phyloP scores from a whole-genome alignment of 2,797 vertebrate genomes.

The Molossus molossus region DNA sequence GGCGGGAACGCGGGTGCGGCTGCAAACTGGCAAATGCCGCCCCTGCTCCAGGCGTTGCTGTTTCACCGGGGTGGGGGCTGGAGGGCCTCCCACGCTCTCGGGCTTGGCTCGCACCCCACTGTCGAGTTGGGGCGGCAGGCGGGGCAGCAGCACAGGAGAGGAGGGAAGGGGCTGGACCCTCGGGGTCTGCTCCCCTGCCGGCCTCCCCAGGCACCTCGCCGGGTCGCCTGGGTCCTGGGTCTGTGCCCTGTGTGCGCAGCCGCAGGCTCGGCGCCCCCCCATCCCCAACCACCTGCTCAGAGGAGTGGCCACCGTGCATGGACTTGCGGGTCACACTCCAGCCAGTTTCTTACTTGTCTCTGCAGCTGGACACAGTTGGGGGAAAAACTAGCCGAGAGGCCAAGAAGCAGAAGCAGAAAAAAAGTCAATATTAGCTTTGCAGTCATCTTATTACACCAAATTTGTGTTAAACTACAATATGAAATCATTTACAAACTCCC shows the following conservation, averaged over 20 bases:
- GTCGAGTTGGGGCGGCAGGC: neutral
- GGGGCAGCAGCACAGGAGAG: neutral
- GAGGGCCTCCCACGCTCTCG: too few relatives aligned
- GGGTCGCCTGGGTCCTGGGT: neutral
- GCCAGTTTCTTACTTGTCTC: neutral
- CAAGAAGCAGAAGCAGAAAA: neutral
- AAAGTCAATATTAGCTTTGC: neutral
- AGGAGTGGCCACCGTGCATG: neutral
- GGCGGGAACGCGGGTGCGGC: neutral
- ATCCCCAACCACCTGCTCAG: neutral
- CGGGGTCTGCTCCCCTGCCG: neutral
- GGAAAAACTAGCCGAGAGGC: neutral
- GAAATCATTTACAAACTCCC: neutral
- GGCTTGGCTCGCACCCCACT: neutral
- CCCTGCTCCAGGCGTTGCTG: neutral
- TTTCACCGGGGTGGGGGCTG: neutral
- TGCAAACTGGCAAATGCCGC: neutral
- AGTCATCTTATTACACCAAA: neutral
- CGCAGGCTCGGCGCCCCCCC: neutral
- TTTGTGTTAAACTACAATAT: constrained; percentile 55
- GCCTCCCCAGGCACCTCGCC: neutral
- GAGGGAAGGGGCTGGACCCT: neutral
- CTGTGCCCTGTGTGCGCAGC: neutral
- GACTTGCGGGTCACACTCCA: neutral
- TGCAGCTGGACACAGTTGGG: neutral